Conservation (phyloP, 2,797 vertebrate genomes). For the Sciaenops ocellatus region DNA sequence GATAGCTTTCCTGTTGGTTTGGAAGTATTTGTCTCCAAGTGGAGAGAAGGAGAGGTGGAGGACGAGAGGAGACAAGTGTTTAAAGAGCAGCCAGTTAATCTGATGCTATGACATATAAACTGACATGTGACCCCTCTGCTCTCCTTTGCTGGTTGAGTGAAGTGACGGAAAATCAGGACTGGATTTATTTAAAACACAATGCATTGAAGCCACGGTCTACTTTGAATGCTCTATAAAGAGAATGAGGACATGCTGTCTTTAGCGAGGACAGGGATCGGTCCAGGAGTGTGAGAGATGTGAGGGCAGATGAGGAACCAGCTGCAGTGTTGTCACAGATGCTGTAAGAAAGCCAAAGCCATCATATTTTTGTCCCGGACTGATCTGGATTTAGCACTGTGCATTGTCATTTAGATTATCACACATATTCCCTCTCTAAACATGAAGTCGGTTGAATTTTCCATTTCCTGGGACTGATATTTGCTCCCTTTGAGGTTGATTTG, state of each 20-base stretch:
- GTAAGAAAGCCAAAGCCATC: conserved; percentile 58
- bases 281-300: conserved; percentile 23
- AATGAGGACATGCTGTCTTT: conserved; percentile 41
- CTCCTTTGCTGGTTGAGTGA: conserved; percentile 39
- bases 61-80: conserved; percentile 29
- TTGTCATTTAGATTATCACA: conserved; percentile 20
- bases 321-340: conserved; percentile 29
- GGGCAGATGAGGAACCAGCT: conserved; percentile 30
- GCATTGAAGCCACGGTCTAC: conserved; percentile 42
- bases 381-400: conserved; percentile 50
- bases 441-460: conserved; percentile 31
- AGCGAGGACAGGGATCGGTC: conserved; percentile 27
- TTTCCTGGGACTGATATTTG: conserved; percentile 33
- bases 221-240: conserved; percentile 42
- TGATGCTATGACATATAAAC: conserved; percentile 25
- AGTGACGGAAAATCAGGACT: conserved; percentile 41
- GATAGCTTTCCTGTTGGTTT: conserved; percentile 77
- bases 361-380: conserved; percentile 32
- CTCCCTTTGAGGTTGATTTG: conserved; percentile 34
- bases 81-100: conserved; percentile 21
- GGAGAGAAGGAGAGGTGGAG: conserved; percentile 30
- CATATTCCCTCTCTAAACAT: conserved; percentile 8
- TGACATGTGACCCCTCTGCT: conserved; percentile 34
- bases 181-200: conserved; percentile 51
- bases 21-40: conserved; percentile 49